Base-by-base conservation (phyloP, 2,797 vertebrate species). In the Etheostoma nigrum region DNA sequence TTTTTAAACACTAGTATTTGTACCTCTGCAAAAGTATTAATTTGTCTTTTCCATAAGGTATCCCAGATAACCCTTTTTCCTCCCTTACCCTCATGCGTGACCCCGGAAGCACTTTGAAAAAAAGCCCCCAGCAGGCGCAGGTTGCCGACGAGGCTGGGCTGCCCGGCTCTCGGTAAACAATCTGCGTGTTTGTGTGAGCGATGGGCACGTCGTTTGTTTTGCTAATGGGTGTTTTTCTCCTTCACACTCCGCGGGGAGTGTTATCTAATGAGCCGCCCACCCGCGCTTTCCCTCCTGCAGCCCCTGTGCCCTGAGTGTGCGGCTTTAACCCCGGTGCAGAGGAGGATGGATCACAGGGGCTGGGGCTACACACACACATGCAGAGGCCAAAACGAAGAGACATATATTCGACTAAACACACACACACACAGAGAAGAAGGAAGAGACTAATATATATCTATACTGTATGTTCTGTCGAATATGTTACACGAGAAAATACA, bases 191-290 rank as follows among this genome's bases (percentile, higher is more conserved):
- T 79, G 83, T 84, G 85, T 87, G 89, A 91, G 87, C 86, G 84
- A 92, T 91, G 81, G 91, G 86, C 88, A 82, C 81, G 69, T 89
- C 85, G 87, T 93, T 94, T 93, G 91, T 94, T 94, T 94, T 92
- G 91, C 92, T 94, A 94, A 94, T 94, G 92, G 91, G 79, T 91
- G 91, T 92, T 94, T 93, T 93, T 92, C 92, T 90, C 88, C 91
- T 88, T 86, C 88, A 81, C 89, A 83, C 91, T 91, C 91, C 81
- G 66, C 85, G 73, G 91, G 92, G 92, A 94, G 88, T 9, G 84
- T 78, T 72, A 88, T 88, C 90, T 94, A 94, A 94, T 93, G 91
- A 94, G 93, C 91, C 88, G 85, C 92, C 92, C 90, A 86, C 92
- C 90, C 88, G 72, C 58, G 44, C 86, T 51, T 33, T 85, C 83